Base-by-base conservation (phyloP, 1,140 invertebrate species). In the Aphelinus atriplicis region DNA sequence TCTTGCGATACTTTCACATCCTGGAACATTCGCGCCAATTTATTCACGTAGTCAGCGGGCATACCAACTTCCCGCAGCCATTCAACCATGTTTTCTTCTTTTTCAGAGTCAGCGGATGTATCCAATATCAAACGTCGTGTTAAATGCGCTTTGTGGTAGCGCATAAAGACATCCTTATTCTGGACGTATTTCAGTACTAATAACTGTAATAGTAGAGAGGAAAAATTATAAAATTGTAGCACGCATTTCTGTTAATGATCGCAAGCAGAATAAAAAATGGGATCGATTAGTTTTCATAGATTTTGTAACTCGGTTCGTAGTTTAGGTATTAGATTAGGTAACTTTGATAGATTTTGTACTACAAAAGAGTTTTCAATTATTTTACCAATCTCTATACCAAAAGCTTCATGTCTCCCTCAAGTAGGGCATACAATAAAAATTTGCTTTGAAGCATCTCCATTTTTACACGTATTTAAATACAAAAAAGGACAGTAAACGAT, bases 111-210 rank as follows among this genome's bases (percentile, higher is more conserved):
- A 2, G 97, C 97, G 80, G 97, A 98, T 10, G 96, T 96, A 81
- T 98, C 97, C 65, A 99, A 89, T 82, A 99, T 98, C 50, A 99
- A 91, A 80, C 98, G 91, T 80, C 98, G 89, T 46, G 98, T 99
- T 78, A 99, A 90, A 90, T 99, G 98, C 56, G 97, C 97, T 88
- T 99, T 99, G 87, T 99, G 97, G 88, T 98, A 99, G 76, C 97
- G 90, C 98, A 99, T 99, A 85, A 99, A 99, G 5, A 99, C 97
- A 90, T 99, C 98, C 87, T 99, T 99, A 86, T 99, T 99, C 85
- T 97, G 96, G 65, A 99, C 97, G 89, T 99, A 99, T 88, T 99
- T 99, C 62, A 99, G 89, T 58, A 99, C 97, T 82, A 99, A 88
- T 71, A 99, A 88, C 92, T 94, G 84, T 75, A 89, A 84, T n/a